Evolutionary conservation across 2,113 vertebrate genomes (phyloP).

Genomic region (Cinclus mexicanus): DNA sequence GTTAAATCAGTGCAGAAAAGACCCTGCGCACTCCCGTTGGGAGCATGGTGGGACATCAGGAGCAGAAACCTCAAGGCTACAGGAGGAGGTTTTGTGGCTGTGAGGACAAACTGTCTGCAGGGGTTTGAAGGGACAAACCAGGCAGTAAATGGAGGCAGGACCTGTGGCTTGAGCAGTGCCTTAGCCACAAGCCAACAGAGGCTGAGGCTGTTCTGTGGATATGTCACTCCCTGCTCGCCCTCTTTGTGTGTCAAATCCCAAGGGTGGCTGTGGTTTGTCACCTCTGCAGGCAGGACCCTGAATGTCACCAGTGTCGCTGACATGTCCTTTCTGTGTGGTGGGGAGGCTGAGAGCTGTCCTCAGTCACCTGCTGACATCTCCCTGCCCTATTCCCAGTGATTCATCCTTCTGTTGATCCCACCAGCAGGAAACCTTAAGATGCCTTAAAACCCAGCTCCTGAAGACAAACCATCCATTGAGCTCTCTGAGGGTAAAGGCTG

Average conservation of each 20-base stretch:
- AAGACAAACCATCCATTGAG: not conserved
- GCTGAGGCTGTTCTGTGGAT: not conserved
- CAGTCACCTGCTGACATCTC: not conserved
- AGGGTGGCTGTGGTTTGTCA: constrained; percentile 26
- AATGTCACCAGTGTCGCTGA: not conserved
- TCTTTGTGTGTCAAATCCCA: not conserved
- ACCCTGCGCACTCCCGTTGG: rapidly evolving
- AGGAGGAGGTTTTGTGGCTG: not conserved
- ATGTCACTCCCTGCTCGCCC: rapidly evolving
- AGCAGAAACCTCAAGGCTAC: not conserved
- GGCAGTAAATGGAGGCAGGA: not conserved
- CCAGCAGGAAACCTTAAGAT: not conserved
- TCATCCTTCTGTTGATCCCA: not conserved
- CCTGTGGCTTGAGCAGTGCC: not conserved
- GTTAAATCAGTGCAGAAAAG: not conserved
- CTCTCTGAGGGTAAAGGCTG: not conserved
- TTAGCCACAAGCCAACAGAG: not conserved
- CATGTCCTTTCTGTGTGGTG: not conserved
- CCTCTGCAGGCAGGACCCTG: not conserved
- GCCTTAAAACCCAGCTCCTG: not conserved
- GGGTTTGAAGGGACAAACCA: not conserved
- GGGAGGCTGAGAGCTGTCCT: not conserved
- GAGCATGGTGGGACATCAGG: not conserved
- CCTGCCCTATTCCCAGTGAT: not conserved
- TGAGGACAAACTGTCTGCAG: not conserved